phyloP scores from a whole-genome alignment of 2,797 vertebrate genomes.

The Trichosurus vulpecula region DNA sequence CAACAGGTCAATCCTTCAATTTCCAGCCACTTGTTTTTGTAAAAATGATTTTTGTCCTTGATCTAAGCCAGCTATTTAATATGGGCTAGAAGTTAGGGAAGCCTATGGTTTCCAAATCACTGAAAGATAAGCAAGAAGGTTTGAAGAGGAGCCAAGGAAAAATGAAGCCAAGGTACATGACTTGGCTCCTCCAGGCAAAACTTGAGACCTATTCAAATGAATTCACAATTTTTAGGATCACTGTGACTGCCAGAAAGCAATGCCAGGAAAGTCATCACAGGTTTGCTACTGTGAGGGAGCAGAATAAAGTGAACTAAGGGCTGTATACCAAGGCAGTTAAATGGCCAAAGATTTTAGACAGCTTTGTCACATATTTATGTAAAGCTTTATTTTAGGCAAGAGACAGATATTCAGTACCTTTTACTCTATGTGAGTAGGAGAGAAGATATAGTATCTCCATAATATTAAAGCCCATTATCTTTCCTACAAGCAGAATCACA shows the following conservation, averaged over 20 bases:
- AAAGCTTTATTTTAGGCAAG: slow-evolving; percentile 32
- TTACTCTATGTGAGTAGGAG: neutral
- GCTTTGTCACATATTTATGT: neutral
- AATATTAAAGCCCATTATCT: neutral
- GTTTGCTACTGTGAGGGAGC: slow-evolving; percentile 31
- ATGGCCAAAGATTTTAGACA: neutral
- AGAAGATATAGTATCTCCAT: slow-evolving; percentile 13
- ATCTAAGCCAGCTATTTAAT: neutral
- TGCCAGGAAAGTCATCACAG: slow-evolving; percentile 55
- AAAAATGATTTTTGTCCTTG: slow-evolving; percentile 11
- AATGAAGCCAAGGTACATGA: slow-evolving; percentile 76
- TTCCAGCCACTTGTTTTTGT: slow-evolving; percentile 34
- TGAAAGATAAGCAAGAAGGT: slow-evolving; percentile 63
- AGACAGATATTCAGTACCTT: slow-evolving; percentile 7
- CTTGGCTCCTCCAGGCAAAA: slow-evolving; percentile 69
- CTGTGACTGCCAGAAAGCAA: slow-evolving; percentile 57
- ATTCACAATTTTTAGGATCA: slow-evolving; percentile 71
- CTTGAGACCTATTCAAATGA: slow-evolving; percentile 68
- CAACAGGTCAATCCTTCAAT: slow-evolving; percentile 6
- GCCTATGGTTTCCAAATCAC: slow-evolving; percentile 56
- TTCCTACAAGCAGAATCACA: neutral
- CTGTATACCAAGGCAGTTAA: neutral
- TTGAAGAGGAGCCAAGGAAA: slow-evolving; percentile 67
- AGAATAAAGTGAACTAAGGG: neutral
- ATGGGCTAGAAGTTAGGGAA: slow-evolving; percentile 46